Conservation (phyloP, 2,113 vertebrate species). For the Epinephelus fuscoguttatus region DNA sequence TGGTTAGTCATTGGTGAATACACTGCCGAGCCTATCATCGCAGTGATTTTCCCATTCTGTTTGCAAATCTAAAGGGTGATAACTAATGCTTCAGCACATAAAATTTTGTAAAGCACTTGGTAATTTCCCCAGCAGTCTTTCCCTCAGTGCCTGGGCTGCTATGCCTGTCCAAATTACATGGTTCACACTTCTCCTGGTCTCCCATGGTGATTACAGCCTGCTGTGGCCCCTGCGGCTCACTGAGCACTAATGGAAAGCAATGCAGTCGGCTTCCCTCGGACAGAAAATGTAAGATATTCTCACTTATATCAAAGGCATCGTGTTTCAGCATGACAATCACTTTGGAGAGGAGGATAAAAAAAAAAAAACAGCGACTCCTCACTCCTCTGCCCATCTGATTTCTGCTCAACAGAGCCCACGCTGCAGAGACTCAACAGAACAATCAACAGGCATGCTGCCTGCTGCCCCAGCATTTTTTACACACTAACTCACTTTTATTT, state of each 20-base stretch:
- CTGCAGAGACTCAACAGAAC: not conserved
- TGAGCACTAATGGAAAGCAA: slow-evolving; percentile 33
- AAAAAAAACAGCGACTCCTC: slow-evolving; percentile 5
- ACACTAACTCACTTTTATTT: slow-evolving; percentile 15
- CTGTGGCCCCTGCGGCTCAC: slow-evolving; percentile 18
- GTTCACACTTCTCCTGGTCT: slow-evolving; percentile 37
- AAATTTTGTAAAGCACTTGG: slow-evolving; percentile 23
- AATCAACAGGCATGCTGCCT: slow-evolving; percentile 26
- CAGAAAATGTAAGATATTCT: slow-evolving; percentile 29
- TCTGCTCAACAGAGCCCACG: not conserved
- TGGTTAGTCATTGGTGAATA: not conserved
- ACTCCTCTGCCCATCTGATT: slow-evolving; percentile 22
- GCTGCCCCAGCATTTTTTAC: slow-evolving; percentile 7
- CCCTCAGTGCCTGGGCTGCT: slow-evolving; percentile 35
- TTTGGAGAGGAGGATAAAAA: slow-evolving; percentile 19
- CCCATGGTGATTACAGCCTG: slow-evolving; percentile 31
- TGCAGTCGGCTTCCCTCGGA: not conserved
- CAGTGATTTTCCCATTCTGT: slow-evolving; percentile 9
- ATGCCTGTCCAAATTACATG: slow-evolving; percentile 48
- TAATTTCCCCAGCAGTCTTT: slow-evolving; percentile 56
- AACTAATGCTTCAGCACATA: not conserved
- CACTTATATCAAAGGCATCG: not conserved
- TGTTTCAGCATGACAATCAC: slow-evolving; percentile 32
- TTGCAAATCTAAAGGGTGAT: not conserved
- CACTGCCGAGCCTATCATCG: not conserved